Evolutionary conservation across 2,888 invertebrate species (phyloP).

Genomic region (Phaedon cochleariae): DNA sequence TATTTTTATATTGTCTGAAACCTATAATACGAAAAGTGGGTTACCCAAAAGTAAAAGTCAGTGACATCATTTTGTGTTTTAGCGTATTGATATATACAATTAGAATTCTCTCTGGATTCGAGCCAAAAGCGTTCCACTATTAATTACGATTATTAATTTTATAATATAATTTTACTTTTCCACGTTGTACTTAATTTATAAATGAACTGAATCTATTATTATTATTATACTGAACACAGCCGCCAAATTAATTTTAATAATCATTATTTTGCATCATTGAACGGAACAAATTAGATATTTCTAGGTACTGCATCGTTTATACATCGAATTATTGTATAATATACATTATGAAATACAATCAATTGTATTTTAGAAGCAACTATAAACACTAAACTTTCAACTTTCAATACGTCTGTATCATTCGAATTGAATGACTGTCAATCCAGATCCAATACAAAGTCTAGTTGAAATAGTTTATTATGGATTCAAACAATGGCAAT

Average conservation of each 20-base stretch:
- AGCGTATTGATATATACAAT: neutral
- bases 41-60: neutral
- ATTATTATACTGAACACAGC: neutral
- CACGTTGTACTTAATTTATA: neutral
- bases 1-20: conserved; percentile 12
- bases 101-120: conserved; percentile 4
- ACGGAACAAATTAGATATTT: neutral
- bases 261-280: neutral
- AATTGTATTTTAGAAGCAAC: too few species aligned
- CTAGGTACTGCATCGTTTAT: too few species aligned
- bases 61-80: neutral
- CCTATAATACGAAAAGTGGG: conserved; percentile 1
- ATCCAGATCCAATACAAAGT: too few species aligned
- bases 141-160: conserved; percentile 18
- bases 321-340: too few species aligned
- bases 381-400: too few species aligned
- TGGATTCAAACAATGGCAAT: too few species aligned
- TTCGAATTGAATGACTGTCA: too few species aligned
- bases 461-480: too few species aligned
- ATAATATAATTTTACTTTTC: neutral
- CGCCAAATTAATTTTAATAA: neutral
- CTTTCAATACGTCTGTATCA: too few species aligned
- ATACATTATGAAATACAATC: too few species aligned
- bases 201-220: neutral
- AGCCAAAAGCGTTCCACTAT: conserved; percentile 10